Evolutionary conservation across 2,888 invertebrate species (phyloP).

Genomic region (Hirtodrosophila cameraria): DNA sequence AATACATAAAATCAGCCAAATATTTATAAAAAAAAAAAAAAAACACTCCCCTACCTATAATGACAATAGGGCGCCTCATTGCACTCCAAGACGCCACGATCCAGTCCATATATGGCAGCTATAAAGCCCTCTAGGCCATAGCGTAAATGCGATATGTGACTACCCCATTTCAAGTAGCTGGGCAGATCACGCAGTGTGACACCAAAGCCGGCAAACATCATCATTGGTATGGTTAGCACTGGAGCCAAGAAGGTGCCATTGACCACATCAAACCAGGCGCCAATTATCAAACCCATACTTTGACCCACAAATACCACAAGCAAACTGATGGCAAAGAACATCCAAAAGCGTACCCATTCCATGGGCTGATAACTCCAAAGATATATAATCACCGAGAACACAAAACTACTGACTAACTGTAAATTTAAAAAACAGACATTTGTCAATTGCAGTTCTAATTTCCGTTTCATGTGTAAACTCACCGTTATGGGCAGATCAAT

Average conservation of each 20-base stretch:
- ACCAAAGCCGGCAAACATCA: slow-evolving; percentile 98
- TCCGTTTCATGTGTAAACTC: too few relatives aligned
- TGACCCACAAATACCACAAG: slow-evolving; percentile 95
- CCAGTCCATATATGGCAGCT: slow-evolving; percentile 92
- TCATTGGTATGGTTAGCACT: slow-evolving; percentile 95
- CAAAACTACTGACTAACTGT: slow-evolving; percentile 88
- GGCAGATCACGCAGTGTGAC: slow-evolving; percentile 95
- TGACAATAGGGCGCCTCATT: slow-evolving; percentile 91
- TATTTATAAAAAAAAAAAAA: background rate
- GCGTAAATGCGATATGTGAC: slow-evolving; percentile 94
- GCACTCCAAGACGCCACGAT: slow-evolving; percentile 91
- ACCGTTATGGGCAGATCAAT: slow-evolving; percentile 92
- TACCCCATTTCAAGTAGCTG: slow-evolving; percentile 94
- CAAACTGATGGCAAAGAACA: slow-evolving; percentile 93
- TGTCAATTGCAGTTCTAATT: background rate
- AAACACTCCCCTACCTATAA: slow-evolving; percentile 85
- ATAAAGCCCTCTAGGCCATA: slow-evolving; percentile 96
- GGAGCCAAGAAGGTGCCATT: slow-evolving; percentile 98
- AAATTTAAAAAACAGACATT: slow-evolving; percentile 43
- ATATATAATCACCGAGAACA: slow-evolving; percentile 92
- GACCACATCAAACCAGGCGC: slow-evolving; percentile 93
- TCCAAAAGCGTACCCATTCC: slow-evolving; percentile 90
- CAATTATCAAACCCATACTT: slow-evolving; percentile 95
- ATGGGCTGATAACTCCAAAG: slow-evolving; percentile 95
- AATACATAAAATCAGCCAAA: background rate